Evolutionary conservation across 2,888 invertebrate species (phyloP).

Genomic region (Allygus modestus): DNA sequence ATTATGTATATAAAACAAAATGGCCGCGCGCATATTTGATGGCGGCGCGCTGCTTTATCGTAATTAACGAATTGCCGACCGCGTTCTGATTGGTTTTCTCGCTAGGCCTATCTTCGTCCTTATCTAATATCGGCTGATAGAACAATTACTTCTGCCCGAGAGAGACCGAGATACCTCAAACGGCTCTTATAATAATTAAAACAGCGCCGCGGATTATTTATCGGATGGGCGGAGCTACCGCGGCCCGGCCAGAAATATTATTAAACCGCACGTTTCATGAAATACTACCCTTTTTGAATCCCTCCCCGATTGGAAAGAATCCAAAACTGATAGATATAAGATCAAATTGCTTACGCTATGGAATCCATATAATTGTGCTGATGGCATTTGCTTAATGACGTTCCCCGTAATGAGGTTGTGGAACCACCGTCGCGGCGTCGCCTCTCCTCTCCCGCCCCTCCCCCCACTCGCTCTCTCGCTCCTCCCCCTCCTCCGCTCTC

Average conservation of each 20-base stretch:
- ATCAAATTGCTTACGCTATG: conserved; percentile 62
- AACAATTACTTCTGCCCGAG: conserved; percentile 57
- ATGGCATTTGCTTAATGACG: conserved; percentile 50
- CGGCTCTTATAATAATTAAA: conserved; percentile 63
- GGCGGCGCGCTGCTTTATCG: conserved; percentile 36
- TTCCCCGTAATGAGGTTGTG: conserved; percentile 26
- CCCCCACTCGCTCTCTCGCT: neutral
- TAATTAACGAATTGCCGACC: conserved; percentile 59
- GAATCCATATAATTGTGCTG: conserved; percentile 59
- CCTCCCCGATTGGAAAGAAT: conserved; percentile 51
- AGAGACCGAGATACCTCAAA: conserved; percentile 40
- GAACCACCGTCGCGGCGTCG: neutral
- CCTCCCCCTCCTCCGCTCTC: neutral
- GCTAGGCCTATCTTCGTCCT: conserved; percentile 62
- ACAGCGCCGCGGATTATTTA: conserved; percentile 57
- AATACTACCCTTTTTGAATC: conserved; percentile 60
- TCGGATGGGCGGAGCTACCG: conserved; percentile 55
- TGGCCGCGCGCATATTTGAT: conserved; percentile 57
- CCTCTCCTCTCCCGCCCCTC: neutral
- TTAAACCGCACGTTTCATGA: conserved; percentile 61
- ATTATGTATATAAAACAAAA: conserved; percentile 62
- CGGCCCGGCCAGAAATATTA: conserved; percentile 53
- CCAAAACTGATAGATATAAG: conserved; percentile 55
- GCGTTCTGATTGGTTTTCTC: conserved; percentile 61
- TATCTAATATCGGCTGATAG: conserved; percentile 62